These are phyloP conservation scores for Sebastes fasciatus DNA, from an alignment of 2,113 vertebrate genomes.

Conservation along the genomic window DNA sequence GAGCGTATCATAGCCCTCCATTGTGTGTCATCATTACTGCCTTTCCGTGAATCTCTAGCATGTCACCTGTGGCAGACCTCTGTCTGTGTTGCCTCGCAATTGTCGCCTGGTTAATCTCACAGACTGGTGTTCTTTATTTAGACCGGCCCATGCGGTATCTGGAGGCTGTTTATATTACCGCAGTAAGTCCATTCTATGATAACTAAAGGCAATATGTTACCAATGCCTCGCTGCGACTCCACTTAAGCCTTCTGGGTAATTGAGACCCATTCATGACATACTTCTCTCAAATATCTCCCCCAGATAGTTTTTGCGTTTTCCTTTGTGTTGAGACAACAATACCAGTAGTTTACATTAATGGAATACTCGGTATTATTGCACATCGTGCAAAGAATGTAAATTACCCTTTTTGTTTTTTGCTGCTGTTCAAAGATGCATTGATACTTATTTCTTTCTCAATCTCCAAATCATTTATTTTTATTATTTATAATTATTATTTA, in stretches of 20 bases:
- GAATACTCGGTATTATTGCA: not conserved
- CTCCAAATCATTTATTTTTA: not conserved
- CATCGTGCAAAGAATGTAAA: constrained; percentile 13
- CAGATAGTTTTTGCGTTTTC: constrained; percentile 31
- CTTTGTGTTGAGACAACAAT: constrained; percentile 56
- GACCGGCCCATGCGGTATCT: constrained; percentile 61
- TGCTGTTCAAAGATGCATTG: not conserved
- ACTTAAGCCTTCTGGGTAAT: constrained; percentile 72
- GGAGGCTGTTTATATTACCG: constrained; percentile 60
- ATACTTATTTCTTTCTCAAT: not conserved
- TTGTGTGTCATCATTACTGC: constrained; percentile 62
- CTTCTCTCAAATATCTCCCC: constrained; percentile 43
- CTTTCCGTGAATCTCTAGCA: constrained; percentile 66
- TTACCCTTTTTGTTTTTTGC: not conserved
- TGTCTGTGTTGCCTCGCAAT: constrained; percentile 57
- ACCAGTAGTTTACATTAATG: constrained; percentile 19
- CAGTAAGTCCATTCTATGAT: constrained; percentile 63
- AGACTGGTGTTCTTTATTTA: constrained; percentile 79
- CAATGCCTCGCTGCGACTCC: constrained; percentile 45
- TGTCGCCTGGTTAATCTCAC: constrained; percentile 77
- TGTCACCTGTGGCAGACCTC: constrained; percentile 77
- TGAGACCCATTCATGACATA: constrained; percentile 57
- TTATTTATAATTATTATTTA: not conserved
- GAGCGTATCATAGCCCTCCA: constrained; percentile 18
- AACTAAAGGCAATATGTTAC: constrained; percentile 59